These are phyloP conservation scores for Bungarus multicinctus DNA, from an alignment of 2,113 vertebrate genomes.

Conservation along the genomic window DNA sequence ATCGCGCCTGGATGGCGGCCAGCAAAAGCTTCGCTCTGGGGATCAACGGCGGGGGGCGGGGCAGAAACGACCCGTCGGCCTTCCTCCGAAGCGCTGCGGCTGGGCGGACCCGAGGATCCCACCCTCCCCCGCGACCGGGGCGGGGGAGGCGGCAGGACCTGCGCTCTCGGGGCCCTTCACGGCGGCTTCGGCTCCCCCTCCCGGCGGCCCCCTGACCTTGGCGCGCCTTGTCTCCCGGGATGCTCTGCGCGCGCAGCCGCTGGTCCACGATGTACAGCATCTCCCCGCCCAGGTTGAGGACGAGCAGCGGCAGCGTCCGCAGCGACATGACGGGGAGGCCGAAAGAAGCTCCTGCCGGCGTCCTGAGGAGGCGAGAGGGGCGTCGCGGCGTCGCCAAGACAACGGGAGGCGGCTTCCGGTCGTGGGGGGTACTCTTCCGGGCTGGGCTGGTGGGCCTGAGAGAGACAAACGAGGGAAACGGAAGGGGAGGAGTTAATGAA, in stretches of 20 bases:
- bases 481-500: background rate
- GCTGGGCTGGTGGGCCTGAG: background rate
- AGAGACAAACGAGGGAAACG: no score
- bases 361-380: background rate
- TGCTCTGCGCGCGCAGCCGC: slow-evolving; percentile 86
- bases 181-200: background rate
- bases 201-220: slow-evolving; percentile 72
- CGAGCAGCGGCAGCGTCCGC: slow-evolving; percentile 86
- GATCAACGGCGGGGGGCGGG: background rate
- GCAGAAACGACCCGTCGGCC: background rate
- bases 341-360: no score
- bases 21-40: background rate
- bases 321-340: slow-evolving; percentile 76
- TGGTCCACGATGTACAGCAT: slow-evolving; percentile 94
- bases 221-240: slow-evolving; percentile 86
- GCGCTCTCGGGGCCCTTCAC: background rate
- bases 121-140: no score
- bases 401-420: slow-evolving; percentile 67
- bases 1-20: background rate
- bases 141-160: background rate
- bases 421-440: slow-evolving; percentile 1
- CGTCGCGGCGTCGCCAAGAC: background rate
- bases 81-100: background rate
- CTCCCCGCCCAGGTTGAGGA: slow-evolving; percentile 90
- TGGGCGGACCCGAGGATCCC: background rate